Conservation (phyloP, 1,140 invertebrate species). For the Drosophila chauvacae region DNA sequence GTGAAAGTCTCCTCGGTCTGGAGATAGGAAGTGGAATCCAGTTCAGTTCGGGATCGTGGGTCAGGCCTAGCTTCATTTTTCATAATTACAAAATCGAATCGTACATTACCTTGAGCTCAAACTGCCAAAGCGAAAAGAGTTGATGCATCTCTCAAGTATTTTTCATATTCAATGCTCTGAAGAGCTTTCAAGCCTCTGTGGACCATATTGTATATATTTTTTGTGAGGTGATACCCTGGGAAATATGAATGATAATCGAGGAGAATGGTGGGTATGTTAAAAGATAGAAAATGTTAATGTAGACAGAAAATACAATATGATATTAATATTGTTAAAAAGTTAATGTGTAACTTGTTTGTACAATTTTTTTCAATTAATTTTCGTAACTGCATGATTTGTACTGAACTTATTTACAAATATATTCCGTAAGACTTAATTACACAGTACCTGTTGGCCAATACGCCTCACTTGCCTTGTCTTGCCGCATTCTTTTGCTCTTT, state of each 20-base stretch:
- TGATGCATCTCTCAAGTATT: constrained; percentile 64
- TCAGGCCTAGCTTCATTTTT: constrained; percentile 57
- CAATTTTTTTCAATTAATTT: not conserved
- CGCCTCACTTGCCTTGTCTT: not conserved
- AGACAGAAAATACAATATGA: not conserved
- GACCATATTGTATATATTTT: constrained; percentile 25
- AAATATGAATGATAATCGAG: not conserved
- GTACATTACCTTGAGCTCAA: constrained; percentile 78
- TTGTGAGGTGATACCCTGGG: constrained; percentile 26
- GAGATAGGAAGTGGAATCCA: constrained; percentile 37
- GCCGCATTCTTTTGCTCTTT: constrained; percentile 37
- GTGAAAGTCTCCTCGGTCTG: constrained; percentile 58
- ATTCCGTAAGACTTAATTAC: not conserved
- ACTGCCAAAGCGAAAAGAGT: constrained; percentile 67
- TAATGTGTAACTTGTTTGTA: no score
- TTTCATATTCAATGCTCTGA: constrained; percentile 50
- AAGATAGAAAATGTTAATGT: not conserved
- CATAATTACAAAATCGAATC: constrained; percentile 57
- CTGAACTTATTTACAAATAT: not conserved
- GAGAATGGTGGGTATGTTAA: not conserved
- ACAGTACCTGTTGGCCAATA: not conserved
- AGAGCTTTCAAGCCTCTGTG: constrained; percentile 52
- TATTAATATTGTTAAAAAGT: not conserved
- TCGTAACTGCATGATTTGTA: not conserved
- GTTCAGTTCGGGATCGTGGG: constrained; percentile 29